phyloP scores from a whole-genome alignment of 2,113 vertebrate species.

The Coryphaenoides rupestris region DNA sequence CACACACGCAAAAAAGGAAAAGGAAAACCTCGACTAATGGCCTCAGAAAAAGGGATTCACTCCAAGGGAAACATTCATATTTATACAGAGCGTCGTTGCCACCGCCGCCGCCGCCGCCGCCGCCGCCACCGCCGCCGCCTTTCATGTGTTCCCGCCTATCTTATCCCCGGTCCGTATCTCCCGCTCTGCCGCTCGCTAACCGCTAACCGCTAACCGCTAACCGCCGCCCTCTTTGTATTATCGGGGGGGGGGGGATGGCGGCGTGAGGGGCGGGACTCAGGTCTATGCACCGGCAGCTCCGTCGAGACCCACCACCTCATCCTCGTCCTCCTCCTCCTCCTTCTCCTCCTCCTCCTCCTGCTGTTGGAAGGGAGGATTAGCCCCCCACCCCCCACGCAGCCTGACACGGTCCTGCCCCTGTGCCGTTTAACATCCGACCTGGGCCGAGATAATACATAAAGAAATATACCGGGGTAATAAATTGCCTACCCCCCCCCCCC shows the following conservation, averaged over 20 bases:
- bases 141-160: conserved; percentile 65
- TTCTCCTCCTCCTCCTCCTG: too few relatives aligned
- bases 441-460: too few relatives aligned
- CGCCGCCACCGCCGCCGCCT: too few relatives aligned
- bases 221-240: conserved; percentile 65
- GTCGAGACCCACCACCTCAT: conserved; percentile 37
- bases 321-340: too few relatives aligned
- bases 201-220: conserved; percentile 46
- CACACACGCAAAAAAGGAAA: conserved; percentile 24
- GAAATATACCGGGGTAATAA: too few relatives aligned
- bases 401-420: neutral
- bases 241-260: conserved; percentile 34
- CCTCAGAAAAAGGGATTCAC: conserved; percentile 60
- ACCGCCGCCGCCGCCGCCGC: too few relatives aligned
- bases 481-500: neutral
- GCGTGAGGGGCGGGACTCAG: conserved; percentile 47
- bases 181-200: conserved; percentile 49
- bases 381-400: conserved; percentile 39
- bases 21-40: conserved; percentile 52
- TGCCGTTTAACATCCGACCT: conserved; percentile 59
- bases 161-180: conserved; percentile 53
- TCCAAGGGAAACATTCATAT: conserved; percentile 68
- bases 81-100: conserved; percentile 64
- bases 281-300: conserved; percentile 58
- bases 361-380: conserved; percentile 58